These are phyloP conservation scores for Romanogobio albipinnatus DNA, from an alignment of 2,113 vertebrate species.

Conservation along the genomic window DNA sequence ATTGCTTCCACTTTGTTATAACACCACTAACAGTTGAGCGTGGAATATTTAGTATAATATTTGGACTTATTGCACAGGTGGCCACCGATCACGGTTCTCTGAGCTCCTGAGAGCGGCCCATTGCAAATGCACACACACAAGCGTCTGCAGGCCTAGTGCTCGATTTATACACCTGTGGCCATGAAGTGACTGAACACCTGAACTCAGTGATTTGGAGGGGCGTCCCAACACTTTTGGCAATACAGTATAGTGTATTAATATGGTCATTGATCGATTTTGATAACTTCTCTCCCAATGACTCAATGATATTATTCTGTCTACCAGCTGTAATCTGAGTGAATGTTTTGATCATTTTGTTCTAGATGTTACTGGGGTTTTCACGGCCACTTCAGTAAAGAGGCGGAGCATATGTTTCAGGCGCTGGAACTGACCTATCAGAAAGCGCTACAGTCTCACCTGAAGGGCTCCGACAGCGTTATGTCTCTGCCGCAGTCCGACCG, in stretches of 20 bases:
- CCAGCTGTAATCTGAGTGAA: not conserved
- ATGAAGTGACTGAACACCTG: too few relatives aligned
- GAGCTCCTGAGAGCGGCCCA: too few relatives aligned
- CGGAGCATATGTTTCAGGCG: conserved; percentile 88
- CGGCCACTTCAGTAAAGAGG: conserved; percentile 89
- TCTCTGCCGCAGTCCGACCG: conserved; percentile 92
- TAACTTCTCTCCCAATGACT: not conserved
- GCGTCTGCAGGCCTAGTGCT: too few relatives aligned
- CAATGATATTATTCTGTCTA: not conserved
- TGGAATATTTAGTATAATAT: too few relatives aligned
- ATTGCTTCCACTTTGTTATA: too few relatives aligned
- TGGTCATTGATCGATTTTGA: not conserved
- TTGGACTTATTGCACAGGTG: too few relatives aligned
- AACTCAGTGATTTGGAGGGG: too few relatives aligned
- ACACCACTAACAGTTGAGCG: too few relatives aligned
- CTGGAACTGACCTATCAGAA: conserved; percentile 93
- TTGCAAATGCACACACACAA: too few relatives aligned
- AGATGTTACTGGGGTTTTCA: conserved; percentile 93
- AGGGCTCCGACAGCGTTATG: conserved; percentile 84
- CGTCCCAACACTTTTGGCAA: too few relatives aligned
- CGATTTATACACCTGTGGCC: too few relatives aligned
- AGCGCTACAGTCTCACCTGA: conserved; percentile 89
- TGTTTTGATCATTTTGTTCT: conserved; percentile 16
- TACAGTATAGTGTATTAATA: not conserved
- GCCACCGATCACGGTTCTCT: too few relatives aligned